Conservation (phyloP, 2,888 invertebrate species). For the Philereme transversata region DNA sequence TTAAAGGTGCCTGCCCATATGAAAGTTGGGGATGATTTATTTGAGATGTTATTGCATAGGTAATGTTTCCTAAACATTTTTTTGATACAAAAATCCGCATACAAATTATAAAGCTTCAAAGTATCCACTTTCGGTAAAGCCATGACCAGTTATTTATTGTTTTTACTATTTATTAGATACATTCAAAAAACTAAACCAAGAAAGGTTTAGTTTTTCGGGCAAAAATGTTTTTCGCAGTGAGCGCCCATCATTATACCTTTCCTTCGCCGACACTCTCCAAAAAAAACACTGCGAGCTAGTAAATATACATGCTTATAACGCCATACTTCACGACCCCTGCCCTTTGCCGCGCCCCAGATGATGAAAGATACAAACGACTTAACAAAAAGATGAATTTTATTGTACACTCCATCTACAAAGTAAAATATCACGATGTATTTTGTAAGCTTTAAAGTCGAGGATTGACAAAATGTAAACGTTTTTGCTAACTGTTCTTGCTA, state of each 20-base stretch:
- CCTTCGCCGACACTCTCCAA: conserved; percentile 7
- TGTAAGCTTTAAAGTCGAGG: conserved; percentile 8
- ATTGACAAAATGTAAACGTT: background rate
- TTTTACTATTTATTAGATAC: no score
- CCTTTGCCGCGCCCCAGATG: conserved; percentile 41
- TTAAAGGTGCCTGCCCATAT: no score
- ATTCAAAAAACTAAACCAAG: no score
- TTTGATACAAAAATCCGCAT: no score
- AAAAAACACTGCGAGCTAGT: conserved; percentile 21
- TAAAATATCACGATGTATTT: conserved; percentile 15
- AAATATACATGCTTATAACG: conserved; percentile 22
- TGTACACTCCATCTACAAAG: conserved; percentile 7
- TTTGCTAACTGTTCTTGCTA: background rate
- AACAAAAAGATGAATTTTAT: conserved; percentile 38
- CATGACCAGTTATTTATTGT: no score
- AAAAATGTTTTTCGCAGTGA: no score
- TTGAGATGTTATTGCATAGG: no score
- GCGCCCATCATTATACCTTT: conserved; percentile 2
- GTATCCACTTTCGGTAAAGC: no score
- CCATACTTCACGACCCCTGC: conserved; percentile 44
- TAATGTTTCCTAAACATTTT: no score
- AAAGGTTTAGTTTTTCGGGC: no score
- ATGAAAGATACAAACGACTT: conserved; percentile 38
- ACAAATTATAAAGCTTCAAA: no score
- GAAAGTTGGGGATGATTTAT: no score